phyloP scores from a whole-genome alignment of 1,140 invertebrate species.

The Brachionus sp. region DNA sequence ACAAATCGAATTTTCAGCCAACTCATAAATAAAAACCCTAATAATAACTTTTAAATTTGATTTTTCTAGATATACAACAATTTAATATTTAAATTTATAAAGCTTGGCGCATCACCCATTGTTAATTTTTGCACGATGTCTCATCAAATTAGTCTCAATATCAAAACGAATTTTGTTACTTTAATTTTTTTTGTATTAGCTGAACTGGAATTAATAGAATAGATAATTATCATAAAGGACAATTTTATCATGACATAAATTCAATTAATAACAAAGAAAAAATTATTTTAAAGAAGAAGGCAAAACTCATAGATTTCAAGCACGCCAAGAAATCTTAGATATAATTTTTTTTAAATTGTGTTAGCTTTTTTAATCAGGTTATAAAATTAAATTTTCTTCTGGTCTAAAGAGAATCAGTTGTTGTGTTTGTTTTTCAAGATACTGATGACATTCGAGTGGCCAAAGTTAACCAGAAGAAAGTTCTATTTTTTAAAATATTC shows the following conservation, averaged over 20 bases:
- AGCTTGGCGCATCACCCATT: background rate
- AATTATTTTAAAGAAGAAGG: background rate
- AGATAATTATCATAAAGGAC: background rate
- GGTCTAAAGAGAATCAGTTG: background rate
- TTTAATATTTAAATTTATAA: background rate
- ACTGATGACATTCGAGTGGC: background rate
- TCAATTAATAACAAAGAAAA: conserved; percentile 23
- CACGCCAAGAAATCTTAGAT: background rate
- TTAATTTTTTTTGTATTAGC: background rate
- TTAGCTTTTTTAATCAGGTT: background rate
- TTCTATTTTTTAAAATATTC: background rate
- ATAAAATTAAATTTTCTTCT: background rate
- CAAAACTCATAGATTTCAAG: background rate
- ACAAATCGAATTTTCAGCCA: conserved; percentile 24
- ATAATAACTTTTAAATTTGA: background rate
- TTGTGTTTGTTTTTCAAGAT: background rate
- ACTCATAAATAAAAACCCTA: conserved; percentile 12
- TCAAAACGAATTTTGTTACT: background rate
- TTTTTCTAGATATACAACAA: background rate
- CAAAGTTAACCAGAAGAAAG: background rate
- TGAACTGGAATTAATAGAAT: conserved; percentile 23
- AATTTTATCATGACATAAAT: conserved; percentile 12
- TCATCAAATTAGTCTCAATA: background rate
- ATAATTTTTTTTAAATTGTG: background rate
- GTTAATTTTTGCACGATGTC: background rate